Evolutionary conservation across 2,113 vertebrate genomes (phyloP), one percentile per base, ranked within the genome.

Genomic region (Aleadryas rufinucha): DNA sequence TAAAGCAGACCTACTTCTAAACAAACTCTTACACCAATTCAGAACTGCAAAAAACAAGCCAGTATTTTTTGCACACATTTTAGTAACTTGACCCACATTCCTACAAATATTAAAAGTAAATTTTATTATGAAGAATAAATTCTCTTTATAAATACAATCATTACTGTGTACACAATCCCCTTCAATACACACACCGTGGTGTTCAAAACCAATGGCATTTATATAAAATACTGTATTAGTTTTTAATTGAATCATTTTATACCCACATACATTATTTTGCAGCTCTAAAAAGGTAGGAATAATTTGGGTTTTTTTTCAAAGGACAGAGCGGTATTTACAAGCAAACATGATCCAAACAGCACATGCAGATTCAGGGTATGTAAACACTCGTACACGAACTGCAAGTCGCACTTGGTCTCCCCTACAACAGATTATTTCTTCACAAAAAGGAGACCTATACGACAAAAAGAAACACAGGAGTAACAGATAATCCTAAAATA

Each of bases 311-410:
- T 52, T 59, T 91, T 80, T 76, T 99, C 98, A 99, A 82, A 99
- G 98, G 20, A 99, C 98, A 12, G 98, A 99, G 77, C 99, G 99
- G 89, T 99, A 99, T 98, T 99, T 99, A 98, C 99, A 99, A 83
- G 99, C 99, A 97, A 99, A 99, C 99, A 99, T 99, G 94, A 99
- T 98, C 99, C 99, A 99, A 91, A 99, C 99, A 30, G 99, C 99
- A 93, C 99, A 99, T 0, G 98, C 98, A 50, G 98, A 99, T 96
- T 99, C 99, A 24, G 99, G 99, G 93, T 99, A 99, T 11, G 98
- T 92, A 95, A 99, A 99, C 76, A 99, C 99, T 66, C 99, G 97
- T 7, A 99, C 99, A 26, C 99, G 99, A 53, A 99, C 98, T 4
- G 99, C 99, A 65, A 99, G 98, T 70, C 99, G 98, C 90, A 99